Percentiles rank a stretch among this genome's conserved stretches.
Evolutionary conservation across 2,797 vertebrate species (phyloP).

Genomic region (Lagocephalus sceleratus): DNA sequence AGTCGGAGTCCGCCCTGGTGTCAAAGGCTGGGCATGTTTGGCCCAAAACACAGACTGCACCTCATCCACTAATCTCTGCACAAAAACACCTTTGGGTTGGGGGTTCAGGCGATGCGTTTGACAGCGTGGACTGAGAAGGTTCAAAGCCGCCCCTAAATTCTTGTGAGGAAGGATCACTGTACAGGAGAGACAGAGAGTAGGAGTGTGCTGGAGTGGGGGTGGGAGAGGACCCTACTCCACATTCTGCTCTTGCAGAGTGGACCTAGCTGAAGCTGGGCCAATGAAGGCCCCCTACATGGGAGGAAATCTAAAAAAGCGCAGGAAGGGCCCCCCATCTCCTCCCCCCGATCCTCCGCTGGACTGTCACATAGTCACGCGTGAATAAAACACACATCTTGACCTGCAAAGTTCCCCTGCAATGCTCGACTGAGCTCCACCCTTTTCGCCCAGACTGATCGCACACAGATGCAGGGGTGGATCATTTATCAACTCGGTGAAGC

Average conservation of each 20-base stretch:
- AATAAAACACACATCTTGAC: constrained; percentile 58
- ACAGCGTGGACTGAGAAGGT: constrained; percentile 41
- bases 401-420: constrained; percentile 45
- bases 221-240: constrained; percentile 38
- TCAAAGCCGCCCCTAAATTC: constrained; percentile 71
- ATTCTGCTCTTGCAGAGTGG: constrained; percentile 53
- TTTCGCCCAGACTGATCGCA: constrained; percentile 61
- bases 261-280: constrained; percentile 61
- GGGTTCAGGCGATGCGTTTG: constrained; percentile 18
- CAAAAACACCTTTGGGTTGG: constrained; percentile 66
- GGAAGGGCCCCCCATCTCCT: background rate
- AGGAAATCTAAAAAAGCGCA: constrained; percentile 16
- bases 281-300: constrained; percentile 39
- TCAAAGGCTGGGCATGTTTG: constrained; percentile 71
- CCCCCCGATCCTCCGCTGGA: constrained; percentile 1
- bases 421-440: constrained; percentile 53
- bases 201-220: constrained; percentile 31
- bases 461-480: constrained; percentile 45
- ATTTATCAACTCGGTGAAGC: constrained; percentile 52
- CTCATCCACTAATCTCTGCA: constrained; percentile 69
- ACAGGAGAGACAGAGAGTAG: constrained; percentile 46
- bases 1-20: constrained; percentile 56
- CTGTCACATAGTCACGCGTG: constrained; percentile 48
- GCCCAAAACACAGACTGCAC: constrained; percentile 73
- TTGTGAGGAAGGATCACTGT: constrained; percentile 39